These are phyloP conservation scores for Leucophenga varia DNA, from an alignment of 1,140 invertebrate genomes.

Conservation along the genomic window DNA sequence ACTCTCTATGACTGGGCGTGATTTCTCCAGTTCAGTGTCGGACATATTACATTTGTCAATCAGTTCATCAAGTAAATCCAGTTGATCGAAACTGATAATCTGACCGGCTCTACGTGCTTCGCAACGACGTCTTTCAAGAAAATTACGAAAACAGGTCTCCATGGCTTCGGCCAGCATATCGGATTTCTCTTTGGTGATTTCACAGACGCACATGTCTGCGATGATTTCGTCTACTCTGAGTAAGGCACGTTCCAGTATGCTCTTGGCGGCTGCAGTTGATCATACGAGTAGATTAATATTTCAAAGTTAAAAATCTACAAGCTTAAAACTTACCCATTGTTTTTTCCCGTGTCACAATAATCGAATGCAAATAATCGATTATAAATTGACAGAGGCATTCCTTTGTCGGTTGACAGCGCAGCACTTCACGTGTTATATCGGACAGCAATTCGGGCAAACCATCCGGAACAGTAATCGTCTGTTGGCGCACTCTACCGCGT, in stretches of 20 bases:
- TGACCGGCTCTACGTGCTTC: constrained; percentile 37
- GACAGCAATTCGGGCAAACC: constrained; percentile 68
- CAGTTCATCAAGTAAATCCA: constrained; percentile 44
- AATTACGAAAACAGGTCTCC: constrained; percentile 48
- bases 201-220: constrained; percentile 43
- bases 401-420: constrained; percentile 64
- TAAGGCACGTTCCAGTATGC: constrained; percentile 38
- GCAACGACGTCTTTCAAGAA: constrained; percentile 42
- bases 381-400: constrained; percentile 64
- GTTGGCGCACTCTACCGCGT: constrained; percentile 42
- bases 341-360: constrained; percentile 68
- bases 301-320: no score
- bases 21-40: constrained; percentile 31
- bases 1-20: constrained; percentile 40
- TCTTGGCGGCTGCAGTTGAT: constrained; percentile 33
- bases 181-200: constrained; percentile 37
- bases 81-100: constrained; percentile 32
- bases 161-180: constrained; percentile 35
- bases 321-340: constrained; percentile 31
- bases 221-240: constrained; percentile 42
- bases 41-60: constrained; percentile 36
- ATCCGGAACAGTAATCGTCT: constrained; percentile 59
- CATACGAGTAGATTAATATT: no score
- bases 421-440: constrained; percentile 70
- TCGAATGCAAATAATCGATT: constrained; percentile 67